phyloP scores from a whole-genome alignment of 1,140 invertebrate species.

The Drosophila suzukii region DNA sequence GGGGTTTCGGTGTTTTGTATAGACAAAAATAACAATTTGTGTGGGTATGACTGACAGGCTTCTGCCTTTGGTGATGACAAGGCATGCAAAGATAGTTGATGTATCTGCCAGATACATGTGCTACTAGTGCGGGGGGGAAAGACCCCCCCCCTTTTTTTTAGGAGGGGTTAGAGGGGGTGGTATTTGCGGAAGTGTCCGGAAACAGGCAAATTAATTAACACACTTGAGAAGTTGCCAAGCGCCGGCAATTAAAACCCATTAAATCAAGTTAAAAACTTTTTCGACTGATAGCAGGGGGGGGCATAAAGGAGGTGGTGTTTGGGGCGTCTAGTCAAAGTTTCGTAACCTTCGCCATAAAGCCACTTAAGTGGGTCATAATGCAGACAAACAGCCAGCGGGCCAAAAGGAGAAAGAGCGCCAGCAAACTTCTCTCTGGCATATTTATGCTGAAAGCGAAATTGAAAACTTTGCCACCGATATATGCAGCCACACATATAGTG shows the following conservation, averaged over 20 bases:
- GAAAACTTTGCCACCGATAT: constrained; percentile 76
- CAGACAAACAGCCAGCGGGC: constrained; percentile 50
- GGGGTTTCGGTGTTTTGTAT: background rate
- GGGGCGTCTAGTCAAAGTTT: constrained; percentile 57
- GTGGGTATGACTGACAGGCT: constrained; percentile 45
- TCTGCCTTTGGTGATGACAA: constrained; percentile 38
- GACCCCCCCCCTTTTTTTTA: no score
- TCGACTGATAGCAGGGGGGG: constrained; percentile 25
- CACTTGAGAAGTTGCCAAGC: constrained; percentile 73
- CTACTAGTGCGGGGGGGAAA: background rate
- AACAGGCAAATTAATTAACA: constrained; percentile 66
- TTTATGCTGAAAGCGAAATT: constrained; percentile 82
- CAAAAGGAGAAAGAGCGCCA: constrained; percentile 27
- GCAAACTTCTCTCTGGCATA: constrained; percentile 61
- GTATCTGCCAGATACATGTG: constrained; percentile 52
- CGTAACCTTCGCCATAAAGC: constrained; percentile 82
- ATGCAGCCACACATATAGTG: constrained; percentile 22
- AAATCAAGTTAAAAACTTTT: constrained; percentile 81
- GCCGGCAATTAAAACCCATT: constrained; percentile 78
- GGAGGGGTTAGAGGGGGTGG: background rate
- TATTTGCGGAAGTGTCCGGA: constrained; percentile 33
- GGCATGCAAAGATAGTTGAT: constrained; percentile 57
- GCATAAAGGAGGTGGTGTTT: background rate
- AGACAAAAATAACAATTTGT: constrained; percentile 47
- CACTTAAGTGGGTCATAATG: constrained; percentile 84